Conservation (phyloP, 2,113 vertebrate species). For the Syrmaticus mikado region DNA sequence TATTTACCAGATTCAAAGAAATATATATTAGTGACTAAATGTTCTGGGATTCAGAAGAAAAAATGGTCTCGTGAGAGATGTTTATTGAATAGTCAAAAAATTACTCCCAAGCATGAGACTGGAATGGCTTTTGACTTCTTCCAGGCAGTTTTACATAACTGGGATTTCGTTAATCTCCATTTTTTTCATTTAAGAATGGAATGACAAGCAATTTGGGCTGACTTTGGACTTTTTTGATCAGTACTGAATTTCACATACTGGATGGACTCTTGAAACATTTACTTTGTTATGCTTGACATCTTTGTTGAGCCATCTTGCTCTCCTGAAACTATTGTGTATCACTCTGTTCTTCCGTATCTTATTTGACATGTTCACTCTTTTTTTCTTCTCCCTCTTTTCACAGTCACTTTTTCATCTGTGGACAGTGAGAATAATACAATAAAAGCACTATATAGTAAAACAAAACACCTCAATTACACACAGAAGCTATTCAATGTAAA, state of each 20-base stretch:
- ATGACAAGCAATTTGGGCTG: neutral
- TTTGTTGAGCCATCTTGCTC: neutral
- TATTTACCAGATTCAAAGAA: neutral
- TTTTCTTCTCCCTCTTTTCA: neutral
- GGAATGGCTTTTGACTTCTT: neutral
- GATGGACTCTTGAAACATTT: neutral
- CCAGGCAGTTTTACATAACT: neutral
- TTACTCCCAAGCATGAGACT: neutral
- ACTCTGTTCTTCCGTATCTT: neutral
- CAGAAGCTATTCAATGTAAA: neutral
- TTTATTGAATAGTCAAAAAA: neutral
- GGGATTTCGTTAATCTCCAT: neutral
- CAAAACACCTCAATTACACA: neutral
- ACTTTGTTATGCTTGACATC: neutral
- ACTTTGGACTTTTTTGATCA: neutral
- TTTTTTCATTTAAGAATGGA: neutral
- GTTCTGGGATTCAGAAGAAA: neutral
- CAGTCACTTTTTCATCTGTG: neutral
- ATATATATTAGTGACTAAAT: neutral
- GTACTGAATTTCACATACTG: neutral
- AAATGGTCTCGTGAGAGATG: fast-evolving
- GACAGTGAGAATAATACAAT: neutral
- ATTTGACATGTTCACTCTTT: neutral
- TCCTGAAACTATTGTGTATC: neutral
- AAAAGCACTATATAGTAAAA: neutral